phyloP scores from a whole-genome alignment of 1,140 invertebrate genomes.

The Orchestia grillus region DNA sequence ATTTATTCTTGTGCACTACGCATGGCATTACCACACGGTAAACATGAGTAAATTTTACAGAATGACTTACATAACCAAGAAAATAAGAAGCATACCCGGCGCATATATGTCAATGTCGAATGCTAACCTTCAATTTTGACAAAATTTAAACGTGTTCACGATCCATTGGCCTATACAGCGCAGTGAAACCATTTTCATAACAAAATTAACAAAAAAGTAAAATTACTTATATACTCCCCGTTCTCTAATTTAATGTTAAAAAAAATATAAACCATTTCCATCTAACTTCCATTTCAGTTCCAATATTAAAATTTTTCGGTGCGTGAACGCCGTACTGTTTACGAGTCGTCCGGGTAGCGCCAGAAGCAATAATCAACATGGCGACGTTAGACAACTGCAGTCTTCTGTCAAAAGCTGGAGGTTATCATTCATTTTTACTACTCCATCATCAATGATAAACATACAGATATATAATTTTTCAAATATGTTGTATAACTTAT shows the following conservation, averaged over 20 bases:
- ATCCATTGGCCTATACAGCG: background rate
- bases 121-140: background rate
- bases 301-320: background rate
- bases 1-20: too few species aligned
- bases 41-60: too few species aligned
- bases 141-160: background rate
- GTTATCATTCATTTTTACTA: background rate
- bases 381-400: conserved; percentile 1
- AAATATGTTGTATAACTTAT: background rate
- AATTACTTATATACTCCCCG: background rate
- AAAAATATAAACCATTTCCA: background rate
- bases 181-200: background rate
- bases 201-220: background rate
- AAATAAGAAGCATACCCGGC: too few species aligned
- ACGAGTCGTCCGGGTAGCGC: background rate
- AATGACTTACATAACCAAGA: too few species aligned
- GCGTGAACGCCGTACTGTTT: conserved; percentile 22
- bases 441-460: background rate
- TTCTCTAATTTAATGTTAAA: background rate
- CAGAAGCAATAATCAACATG: conserved; percentile 38
- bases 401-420: background rate
- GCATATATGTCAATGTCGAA: background rate
- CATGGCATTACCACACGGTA: too few species aligned
- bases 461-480: background rate
- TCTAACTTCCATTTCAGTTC: background rate